Percentiles rank a stretch among this genome's conserved stretches.
These are phyloP conservation scores for Notoglanidium macrostoma DNA, from an alignment of 2,797 vertebrate species.

Conservation along the genomic window DNA sequence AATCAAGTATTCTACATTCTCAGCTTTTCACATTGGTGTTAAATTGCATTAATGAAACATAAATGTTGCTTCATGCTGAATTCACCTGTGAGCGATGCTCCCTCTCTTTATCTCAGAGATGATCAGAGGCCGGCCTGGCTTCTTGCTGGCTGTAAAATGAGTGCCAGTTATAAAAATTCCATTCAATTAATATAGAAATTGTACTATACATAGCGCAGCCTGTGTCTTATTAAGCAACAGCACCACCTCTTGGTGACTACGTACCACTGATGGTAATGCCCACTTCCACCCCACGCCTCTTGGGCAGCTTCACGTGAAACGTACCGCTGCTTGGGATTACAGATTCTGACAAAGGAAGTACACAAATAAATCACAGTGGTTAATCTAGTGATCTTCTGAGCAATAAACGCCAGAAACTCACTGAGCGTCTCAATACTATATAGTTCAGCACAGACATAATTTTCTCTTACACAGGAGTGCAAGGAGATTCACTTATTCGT, in stretches of 20 bases:
- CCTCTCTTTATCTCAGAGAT: constrained; percentile 98
- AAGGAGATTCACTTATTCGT: too few relatives aligned
- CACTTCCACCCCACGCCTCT: constrained; percentile 92
- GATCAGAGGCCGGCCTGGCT: constrained; percentile 90
- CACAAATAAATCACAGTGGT: not conserved
- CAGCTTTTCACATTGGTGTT: too few relatives aligned
- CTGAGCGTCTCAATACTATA: not conserved
- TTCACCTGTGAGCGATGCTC: constrained; percentile 94
- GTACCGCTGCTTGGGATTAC: constrained; percentile 98
- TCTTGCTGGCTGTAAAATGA: constrained; percentile 83
- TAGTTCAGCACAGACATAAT: not conserved
- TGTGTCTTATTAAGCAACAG: constrained; percentile 46
- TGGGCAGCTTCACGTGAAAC: constrained; percentile 96
- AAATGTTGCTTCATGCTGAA: not conserved
- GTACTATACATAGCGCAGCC: not conserved
- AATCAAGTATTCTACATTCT: not conserved
- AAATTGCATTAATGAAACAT: not conserved
- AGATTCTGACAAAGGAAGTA: constrained; percentile 79
- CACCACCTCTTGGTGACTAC: constrained; percentile 70
- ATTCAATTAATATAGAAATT: constrained; percentile 43
- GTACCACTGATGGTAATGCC: constrained; percentile 99
- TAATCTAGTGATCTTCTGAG: not conserved
- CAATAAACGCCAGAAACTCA: not conserved
- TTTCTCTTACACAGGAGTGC: not conserved
- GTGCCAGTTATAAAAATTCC: not conserved